Base-by-base conservation (phyloP, 2,113 vertebrate genomes). In the Galeopterus variegatus region DNA sequence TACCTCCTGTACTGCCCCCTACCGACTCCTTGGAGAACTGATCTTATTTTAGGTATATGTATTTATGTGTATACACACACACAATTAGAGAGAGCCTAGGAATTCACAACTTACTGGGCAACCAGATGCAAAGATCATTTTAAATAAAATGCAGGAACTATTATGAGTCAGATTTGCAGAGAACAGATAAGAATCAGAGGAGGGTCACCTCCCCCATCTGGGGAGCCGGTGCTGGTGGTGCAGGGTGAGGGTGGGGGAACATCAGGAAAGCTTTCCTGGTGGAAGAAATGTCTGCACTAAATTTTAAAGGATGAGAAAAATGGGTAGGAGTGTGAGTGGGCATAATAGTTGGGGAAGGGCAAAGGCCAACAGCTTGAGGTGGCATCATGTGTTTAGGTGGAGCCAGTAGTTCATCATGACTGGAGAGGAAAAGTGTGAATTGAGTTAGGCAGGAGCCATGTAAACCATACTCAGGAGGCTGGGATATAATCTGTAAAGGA, bases 221-320 rank as follows among this genome's bases (percentile, higher is more conserved):
- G 75, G 75, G 96, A 96, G 82, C n/a, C 60, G 33, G 10, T 54
- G 58, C 58, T 90, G 18, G 11, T 73, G 36, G 45, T 33, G 26
- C 19, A 56, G 58, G 48, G 73, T 81, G 33, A 41, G 10, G 70
- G 24, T 80, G 62, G 17, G 54, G 14, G 5, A 21, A 31, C 92
- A 65, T 3, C 58, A 87, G 77, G 72, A 13, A 26, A 75, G 18
- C n/a, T 52, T 88, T 83, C 81, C 62, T 75, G 36, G 6, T 56
- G 56, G 52, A 64, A 84, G 60, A 45, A 91, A 94, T 70, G 54
- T 72, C 67, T 56, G 45, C 64, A 48, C 50, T 83, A 92, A 67
- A 58, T 94, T 93, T 93, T 77, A 87, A 95, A 96, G n/a, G n/a
- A 91, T 90, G 62, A 80, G 64, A 45, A 69, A 90, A 83, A n/a